phyloP scores from a whole-genome alignment of 2,113 vertebrate genomes.

The Elephas maximus region DNA sequence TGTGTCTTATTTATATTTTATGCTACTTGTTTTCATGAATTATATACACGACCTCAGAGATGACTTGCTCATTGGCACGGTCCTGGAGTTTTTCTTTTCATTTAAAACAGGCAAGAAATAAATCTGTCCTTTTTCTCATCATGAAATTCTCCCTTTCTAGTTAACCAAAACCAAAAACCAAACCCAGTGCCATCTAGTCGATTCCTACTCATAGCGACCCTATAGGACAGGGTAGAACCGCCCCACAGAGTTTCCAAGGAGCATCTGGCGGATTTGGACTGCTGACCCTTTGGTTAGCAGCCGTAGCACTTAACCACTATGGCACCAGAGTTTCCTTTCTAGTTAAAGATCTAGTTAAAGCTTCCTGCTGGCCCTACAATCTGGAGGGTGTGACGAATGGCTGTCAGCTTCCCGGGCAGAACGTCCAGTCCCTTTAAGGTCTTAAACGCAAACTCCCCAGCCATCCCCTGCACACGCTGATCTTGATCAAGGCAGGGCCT shows the following conservation, averaged over 20 bases:
- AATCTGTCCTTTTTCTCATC: background rate
- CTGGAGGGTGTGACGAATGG: background rate
- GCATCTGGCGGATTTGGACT: no score
- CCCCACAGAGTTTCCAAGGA: no score
- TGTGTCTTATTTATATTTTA: background rate
- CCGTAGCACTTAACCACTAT: no score
- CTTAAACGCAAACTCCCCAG: background rate
- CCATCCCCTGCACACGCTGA: background rate
- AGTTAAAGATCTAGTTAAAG: background rate
- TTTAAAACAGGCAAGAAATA: background rate
- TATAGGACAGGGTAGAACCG: no score
- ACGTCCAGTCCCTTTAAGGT: background rate
- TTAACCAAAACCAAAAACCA: no score
- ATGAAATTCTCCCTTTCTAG: background rate
- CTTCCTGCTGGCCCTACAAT: background rate
- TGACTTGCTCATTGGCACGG: background rate
- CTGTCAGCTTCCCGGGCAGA: background rate
- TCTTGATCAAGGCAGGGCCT: background rate
- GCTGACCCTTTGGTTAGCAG: no score
- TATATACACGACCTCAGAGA: background rate
- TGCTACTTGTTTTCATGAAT: background rate
- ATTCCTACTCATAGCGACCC: no score
- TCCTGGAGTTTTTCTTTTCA: background rate
- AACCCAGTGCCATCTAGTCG: no score
- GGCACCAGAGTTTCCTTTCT: no score